phyloP scores from a whole-genome alignment of 2,113 vertebrate species.

The Panthera uncia region DNA sequence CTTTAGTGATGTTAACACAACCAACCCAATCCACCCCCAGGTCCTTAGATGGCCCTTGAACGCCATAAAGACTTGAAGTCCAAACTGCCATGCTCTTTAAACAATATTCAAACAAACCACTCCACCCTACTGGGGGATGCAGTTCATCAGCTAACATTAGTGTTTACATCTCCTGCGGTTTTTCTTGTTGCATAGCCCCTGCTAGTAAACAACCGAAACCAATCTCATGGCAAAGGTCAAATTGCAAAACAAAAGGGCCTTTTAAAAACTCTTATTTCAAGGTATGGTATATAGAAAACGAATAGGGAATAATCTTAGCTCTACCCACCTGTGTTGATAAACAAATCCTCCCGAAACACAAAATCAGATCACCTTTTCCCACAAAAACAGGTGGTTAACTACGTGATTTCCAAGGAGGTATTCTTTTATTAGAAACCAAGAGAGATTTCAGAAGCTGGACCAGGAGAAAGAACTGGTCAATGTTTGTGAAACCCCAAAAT shows the following conservation, averaged over 20 bases:
- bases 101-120: slow-evolving; percentile 62
- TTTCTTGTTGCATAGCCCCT: slow-evolving; percentile 1
- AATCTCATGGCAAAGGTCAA: slow-evolving; percentile 1
- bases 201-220: slow-evolving; percentile 39
- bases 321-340: background rate
- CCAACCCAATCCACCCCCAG: background rate
- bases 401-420: background rate
- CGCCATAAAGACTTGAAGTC: background rate
- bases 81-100: background rate
- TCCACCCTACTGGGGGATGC: background rate
- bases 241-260: slow-evolving; percentile 41
- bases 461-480: background rate
- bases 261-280: slow-evolving; percentile 11
- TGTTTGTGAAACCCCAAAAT: background rate
- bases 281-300: background rate
- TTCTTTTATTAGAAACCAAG: background rate
- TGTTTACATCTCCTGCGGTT: background rate
- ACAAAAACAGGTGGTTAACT: background rate
- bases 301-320: background rate
- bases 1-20: background rate
- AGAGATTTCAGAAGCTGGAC: background rate
- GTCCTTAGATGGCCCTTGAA: background rate
- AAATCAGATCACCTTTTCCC: background rate
- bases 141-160: background rate
- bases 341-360: background rate